Percentiles rank a stretch among this genome's conserved stretches.
phyloP scores from a whole-genome alignment of 1,140 invertebrate species.

The Heliconius melpomene region DNA sequence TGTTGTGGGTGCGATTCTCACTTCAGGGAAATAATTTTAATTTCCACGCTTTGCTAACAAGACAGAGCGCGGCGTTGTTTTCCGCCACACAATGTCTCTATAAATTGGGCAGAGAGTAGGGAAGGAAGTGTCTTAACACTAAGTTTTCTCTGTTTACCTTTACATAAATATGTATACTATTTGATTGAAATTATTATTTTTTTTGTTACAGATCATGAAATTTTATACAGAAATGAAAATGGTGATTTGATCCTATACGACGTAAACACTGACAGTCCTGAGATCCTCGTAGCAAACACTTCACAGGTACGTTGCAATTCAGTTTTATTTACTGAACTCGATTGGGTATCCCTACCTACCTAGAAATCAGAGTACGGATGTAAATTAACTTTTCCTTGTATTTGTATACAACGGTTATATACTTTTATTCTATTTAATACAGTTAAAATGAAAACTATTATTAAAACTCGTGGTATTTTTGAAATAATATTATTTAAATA shows the following conservation, averaged over 20 bases:
- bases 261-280: conserved; percentile 48
- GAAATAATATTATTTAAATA: background rate
- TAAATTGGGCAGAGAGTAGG: too few species aligned
- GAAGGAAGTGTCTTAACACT: too few species aligned
- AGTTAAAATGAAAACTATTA: background rate
- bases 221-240: conserved; percentile 55
- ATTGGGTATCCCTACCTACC: background rate
- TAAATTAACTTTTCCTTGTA: background rate
- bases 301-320: conserved; percentile 51
- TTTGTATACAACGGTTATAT: background rate
- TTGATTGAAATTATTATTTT: background rate
- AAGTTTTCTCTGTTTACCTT: too few species aligned
- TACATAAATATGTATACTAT: too few species aligned
- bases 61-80: too few species aligned
- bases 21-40: too few species aligned
- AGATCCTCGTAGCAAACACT: conserved; percentile 54
- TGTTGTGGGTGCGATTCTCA: too few species aligned
- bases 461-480: background rate
- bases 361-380: background rate
- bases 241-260: conserved; percentile 60
- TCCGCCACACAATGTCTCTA: too few species aligned
- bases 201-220: conserved; percentile 48
- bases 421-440: background rate
- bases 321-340: background rate
- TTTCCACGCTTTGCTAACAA: too few species aligned